These are phyloP conservation scores for Datnioides undecimradiatus DNA, from an alignment of 2,113 vertebrate species.

Conservation along the genomic window DNA sequence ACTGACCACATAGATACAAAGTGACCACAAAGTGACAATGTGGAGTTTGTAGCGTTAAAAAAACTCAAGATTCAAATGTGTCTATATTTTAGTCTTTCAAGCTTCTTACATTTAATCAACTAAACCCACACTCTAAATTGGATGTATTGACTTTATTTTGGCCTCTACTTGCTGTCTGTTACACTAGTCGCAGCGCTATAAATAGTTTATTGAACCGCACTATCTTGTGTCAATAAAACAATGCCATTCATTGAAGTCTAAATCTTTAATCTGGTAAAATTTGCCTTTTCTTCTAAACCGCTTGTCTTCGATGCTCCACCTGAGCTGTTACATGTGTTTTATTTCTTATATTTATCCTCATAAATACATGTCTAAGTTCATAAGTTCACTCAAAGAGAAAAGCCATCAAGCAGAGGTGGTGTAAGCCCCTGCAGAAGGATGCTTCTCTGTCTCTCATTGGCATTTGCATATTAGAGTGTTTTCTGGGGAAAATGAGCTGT, in stretches of 20 bases:
- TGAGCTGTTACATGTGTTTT: constrained; percentile 4
- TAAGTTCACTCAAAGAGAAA: constrained; percentile 52
- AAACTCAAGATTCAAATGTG: too few species aligned
- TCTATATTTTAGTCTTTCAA: constrained; percentile 8
- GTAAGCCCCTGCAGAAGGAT: constrained; percentile 89
- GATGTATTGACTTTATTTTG: constrained; percentile 29
- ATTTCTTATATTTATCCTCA: constrained; percentile 33
- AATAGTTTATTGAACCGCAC: constrained; percentile 30
- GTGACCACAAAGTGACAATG: fast-evolving
- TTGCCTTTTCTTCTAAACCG: constrained; percentile 7
- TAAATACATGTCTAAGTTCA: constrained; percentile 48
- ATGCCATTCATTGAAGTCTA: constrained; percentile 27
- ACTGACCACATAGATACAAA: background rate
- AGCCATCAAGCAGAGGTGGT: constrained; percentile 81
- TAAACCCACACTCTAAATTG: constrained; percentile 21
- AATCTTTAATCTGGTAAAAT: constrained; percentile 22
- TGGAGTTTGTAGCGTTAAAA: background rate
- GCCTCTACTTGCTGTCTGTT: constrained; percentile 28
- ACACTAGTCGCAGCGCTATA: background rate
- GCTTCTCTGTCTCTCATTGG: constrained; percentile 92
- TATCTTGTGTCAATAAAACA: constrained; percentile 34
- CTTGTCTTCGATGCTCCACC: constrained; percentile 8
- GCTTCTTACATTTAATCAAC: constrained; percentile 7
- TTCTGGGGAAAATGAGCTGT: constrained; percentile 99
- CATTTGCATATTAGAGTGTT: constrained; percentile 99